These are phyloP conservation scores for Bicyclus anynana DNA, from an alignment of 1,140 invertebrate species.

Conservation along the genomic window DNA sequence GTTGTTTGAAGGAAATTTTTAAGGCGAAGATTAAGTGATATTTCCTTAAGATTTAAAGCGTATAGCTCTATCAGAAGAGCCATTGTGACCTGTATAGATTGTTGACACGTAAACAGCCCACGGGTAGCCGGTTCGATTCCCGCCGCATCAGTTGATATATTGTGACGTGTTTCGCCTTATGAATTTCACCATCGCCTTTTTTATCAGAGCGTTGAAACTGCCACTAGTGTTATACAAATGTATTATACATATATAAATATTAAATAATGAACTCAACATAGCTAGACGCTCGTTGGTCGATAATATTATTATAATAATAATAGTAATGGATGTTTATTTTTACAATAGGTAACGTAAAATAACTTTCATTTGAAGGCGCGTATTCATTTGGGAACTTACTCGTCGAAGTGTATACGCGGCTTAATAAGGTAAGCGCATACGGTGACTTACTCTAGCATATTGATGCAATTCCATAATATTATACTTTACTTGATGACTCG, in stretches of 20 bases:
- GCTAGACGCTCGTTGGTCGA: conserved; percentile 50
- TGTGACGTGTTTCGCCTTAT: background rate
- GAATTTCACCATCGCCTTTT: conserved; percentile 31
- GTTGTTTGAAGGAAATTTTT: too few species aligned
- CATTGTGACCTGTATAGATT: too few species aligned
- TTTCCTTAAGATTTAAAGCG: too few species aligned
- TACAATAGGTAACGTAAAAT: conserved; percentile 46
- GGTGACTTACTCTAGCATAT: too few species aligned
- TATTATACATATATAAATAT: conserved; percentile 62
- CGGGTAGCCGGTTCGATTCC: too few species aligned
- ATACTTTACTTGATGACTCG: too few species aligned
- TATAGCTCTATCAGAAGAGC: too few species aligned
- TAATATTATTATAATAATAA: conserved; percentile 3
- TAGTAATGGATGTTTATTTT: conserved; percentile 42
- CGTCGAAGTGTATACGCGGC: too few species aligned
- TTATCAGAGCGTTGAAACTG: conserved; percentile 68
- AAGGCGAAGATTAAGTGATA: too few species aligned
- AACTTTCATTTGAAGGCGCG: background rate
- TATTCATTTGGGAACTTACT: background rate
- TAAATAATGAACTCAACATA: conserved; percentile 45
- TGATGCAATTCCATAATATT: too few species aligned
- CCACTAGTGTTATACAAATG: conserved; percentile 68
- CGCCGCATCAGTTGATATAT: background rate
- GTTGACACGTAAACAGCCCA: too few species aligned
- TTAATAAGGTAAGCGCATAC: too few species aligned